Evolutionary conservation across 2,113 vertebrate genomes (phyloP), one percentile per base, ranked within the genome.

Genomic region (Sylvia atricapilla): DNA sequence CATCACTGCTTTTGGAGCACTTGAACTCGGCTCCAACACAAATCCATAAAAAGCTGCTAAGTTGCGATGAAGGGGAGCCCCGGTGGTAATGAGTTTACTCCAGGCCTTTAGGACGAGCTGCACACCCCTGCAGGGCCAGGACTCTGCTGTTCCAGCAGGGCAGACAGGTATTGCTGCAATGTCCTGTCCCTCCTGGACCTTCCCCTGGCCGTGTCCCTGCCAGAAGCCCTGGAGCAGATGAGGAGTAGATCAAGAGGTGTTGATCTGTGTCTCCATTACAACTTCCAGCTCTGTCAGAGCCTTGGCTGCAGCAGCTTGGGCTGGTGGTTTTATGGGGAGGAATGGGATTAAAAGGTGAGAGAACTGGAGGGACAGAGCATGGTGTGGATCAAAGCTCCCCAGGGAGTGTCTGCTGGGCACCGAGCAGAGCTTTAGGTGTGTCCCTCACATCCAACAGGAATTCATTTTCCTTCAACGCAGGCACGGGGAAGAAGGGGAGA

Each of bases 11-110:
- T 96, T 95, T 53, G 2, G 16, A 90, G 76, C 76, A 69, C 94
- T 97, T 96, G 50, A 96, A 95, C 88, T 96, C 73, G 20, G 85
- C 22, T 97, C 95, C 96, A 97, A 96, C 43, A 97, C 75, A 97
- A 97, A 96, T 95, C 95, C 66, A 93, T 95, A 96, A 97, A 96
- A 95, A 96, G 85, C 92, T 95, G 96, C 63, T 95, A 96, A 96
- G 93, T 74, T 95, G 90, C 0, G 35, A 93, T 86, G 93, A 92
- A 92, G 85, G 93, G 81, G 93, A 94, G 92, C 90, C 60, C 75
- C 10, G 56, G 87, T 0, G 28, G 76, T 72, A 84, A 80, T 30
- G 93, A 94, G 88, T 84, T 94, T 86, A 62, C 75, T 95, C 12
- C 90, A 53, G 73, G 6, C 60, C 68, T 86, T 58, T 1, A 75